Conservation (phyloP, 2,888 invertebrate genomes). For the Drosophila paranaensis region DNA sequence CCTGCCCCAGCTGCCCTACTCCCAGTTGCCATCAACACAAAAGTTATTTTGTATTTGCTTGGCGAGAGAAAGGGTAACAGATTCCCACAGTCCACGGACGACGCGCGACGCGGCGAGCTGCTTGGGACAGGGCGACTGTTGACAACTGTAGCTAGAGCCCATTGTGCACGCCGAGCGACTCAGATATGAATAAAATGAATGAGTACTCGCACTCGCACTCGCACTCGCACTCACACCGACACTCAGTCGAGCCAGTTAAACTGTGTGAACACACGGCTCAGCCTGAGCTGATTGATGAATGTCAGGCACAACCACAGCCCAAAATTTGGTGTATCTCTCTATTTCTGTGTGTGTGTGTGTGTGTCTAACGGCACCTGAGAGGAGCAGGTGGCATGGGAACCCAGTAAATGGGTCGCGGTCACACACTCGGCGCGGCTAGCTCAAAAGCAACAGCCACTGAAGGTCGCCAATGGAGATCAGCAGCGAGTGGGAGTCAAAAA, state of each 20-base stretch:
- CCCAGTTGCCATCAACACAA: conserved; percentile 57
- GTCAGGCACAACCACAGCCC: conserved; percentile 58
- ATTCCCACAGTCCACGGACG: conserved; percentile 77
- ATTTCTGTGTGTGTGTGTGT: neutral
- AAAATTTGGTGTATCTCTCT: conserved; percentile 9
- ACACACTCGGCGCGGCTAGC: conserved; percentile 43
- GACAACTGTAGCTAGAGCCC: conserved; percentile 63
- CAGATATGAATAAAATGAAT: conserved; percentile 62
- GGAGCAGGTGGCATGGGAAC: conserved; percentile 75
- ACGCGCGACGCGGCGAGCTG: conserved; percentile 6
- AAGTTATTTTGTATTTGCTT: conserved; percentile 73
- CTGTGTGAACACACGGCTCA: conserved; percentile 65
- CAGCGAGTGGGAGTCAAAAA: conserved; percentile 43
- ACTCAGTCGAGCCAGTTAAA: conserved; percentile 48
- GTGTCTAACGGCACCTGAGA: conserved; percentile 54
- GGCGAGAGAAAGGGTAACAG: conserved; percentile 81
- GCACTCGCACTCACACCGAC: conserved; percentile 13
- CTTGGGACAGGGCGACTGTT: conserved; percentile 54
- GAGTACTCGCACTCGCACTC: conserved; percentile 40
- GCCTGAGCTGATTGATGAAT: conserved; percentile 70
- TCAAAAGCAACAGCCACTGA: conserved; percentile 42
- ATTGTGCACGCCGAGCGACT: conserved; percentile 56
- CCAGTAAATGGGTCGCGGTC: conserved; percentile 61
- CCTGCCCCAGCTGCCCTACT: neutral
- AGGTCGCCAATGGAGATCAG: conserved; percentile 63